phyloP scores from a whole-genome alignment of 1,140 invertebrate species.

The Halyomorpha halys region DNA sequence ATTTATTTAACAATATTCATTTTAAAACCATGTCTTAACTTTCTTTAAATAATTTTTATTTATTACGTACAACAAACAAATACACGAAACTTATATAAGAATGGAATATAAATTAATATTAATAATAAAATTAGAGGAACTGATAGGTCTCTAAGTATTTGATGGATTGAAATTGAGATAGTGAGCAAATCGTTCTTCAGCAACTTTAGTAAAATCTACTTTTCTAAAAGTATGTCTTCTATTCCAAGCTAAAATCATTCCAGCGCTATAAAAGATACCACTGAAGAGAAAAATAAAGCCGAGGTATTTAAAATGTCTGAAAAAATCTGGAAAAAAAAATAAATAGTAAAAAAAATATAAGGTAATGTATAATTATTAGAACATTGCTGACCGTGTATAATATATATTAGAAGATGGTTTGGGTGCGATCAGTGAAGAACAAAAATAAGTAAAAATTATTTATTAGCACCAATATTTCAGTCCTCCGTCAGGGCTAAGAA shows the following conservation, averaged over 20 bases:
- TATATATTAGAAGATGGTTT: too few species aligned
- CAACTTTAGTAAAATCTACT: not conserved
- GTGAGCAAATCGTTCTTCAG: not conserved
- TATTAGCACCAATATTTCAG: too few species aligned
- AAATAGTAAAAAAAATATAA: too few species aligned
- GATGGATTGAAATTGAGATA: not conserved
- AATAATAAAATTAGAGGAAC: not conserved
- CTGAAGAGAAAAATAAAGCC: not conserved
- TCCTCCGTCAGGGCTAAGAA: too few species aligned
- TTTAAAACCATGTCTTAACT: too few species aligned
- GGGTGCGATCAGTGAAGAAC: too few species aligned
- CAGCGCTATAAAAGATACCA: not conserved
- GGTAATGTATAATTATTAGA: too few species aligned
- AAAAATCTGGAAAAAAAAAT: not conserved
- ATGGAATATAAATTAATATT: not conserved
- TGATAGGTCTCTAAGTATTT: not conserved
- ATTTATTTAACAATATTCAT: too few species aligned
- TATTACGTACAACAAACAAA: too few species aligned
- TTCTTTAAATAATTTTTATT: too few species aligned
- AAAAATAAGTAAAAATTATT: too few species aligned
- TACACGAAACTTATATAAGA: not conserved
- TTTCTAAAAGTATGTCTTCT: conserved; percentile 1
- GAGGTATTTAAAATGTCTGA: not conserved
- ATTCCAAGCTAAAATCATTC: not conserved
- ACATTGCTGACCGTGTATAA: too few species aligned